Percentiles rank a stretch among this genome's conserved stretches.
Conservation (phyloP, 2,797 vertebrate species). For the Kryptopterus vitreolus region DNA sequence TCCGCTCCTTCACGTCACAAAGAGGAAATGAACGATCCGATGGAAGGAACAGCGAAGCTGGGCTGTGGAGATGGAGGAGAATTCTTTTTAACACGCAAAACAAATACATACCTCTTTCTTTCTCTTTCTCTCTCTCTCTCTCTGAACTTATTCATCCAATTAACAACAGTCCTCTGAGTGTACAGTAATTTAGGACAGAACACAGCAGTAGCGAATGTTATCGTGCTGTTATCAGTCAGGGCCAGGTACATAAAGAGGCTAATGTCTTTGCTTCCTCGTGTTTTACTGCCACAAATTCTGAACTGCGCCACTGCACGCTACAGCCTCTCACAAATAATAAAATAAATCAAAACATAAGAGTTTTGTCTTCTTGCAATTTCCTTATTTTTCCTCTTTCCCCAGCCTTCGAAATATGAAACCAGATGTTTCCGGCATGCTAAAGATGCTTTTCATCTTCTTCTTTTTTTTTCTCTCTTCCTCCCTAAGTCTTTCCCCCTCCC, state of each 20-base stretch:
- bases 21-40: slow-evolving; percentile 32
- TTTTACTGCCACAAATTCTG: slow-evolving; percentile 82
- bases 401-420: slow-evolving; percentile 90
- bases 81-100: slow-evolving; percentile 25
- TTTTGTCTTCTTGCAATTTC: slow-evolving; percentile 96
- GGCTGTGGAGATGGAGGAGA: slow-evolving; percentile 31
- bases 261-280: slow-evolving; percentile 63
- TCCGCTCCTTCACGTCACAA: background rate
- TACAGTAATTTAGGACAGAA: slow-evolving; percentile 86
- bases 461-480: slow-evolving; percentile 60
- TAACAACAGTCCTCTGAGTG: slow-evolving; percentile 70
- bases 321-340: slow-evolving; percentile 83
- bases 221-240: slow-evolving; percentile 85
- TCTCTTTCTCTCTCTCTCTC: slow-evolving; percentile 35
- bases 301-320: slow-evolving; percentile 81
- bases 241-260: slow-evolving; percentile 71
- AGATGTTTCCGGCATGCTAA: slow-evolving; percentile 93
- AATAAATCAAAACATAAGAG: slow-evolving; percentile 98
- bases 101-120: background rate
- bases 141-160: slow-evolving; percentile 65
- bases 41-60: background rate
- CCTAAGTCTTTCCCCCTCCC: slow-evolving; percentile 49
- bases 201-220: slow-evolving; percentile 81
- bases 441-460: slow-evolving; percentile 92
- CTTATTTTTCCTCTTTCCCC: slow-evolving; percentile 70